phyloP scores from a whole-genome alignment of 2,113 vertebrate genomes.

The Muntiacus muntjak region DNA sequence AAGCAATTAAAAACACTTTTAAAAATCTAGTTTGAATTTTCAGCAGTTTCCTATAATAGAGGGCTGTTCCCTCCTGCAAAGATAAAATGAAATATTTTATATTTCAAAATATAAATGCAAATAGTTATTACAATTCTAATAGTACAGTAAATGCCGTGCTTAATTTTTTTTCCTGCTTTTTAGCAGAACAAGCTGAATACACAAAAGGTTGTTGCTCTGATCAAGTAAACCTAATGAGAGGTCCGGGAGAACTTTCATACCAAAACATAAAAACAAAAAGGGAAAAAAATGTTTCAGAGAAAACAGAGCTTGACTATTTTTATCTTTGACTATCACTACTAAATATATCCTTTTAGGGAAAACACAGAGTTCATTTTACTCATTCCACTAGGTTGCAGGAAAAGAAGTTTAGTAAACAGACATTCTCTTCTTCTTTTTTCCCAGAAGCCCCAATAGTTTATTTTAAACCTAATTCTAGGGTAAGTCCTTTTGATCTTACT shows the following conservation, averaged over 20 bases:
- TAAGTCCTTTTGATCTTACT: constrained; percentile 59
- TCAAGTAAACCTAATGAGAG: constrained; percentile 27
- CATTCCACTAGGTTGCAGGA: constrained; percentile 25
- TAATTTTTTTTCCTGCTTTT: background rate
- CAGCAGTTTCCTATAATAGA: background rate
- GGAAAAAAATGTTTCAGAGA: background rate
- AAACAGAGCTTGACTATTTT: constrained; percentile 41
- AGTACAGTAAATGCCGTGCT: background rate
- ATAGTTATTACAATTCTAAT: background rate
- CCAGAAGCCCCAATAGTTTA: constrained; percentile 48
- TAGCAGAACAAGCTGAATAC: background rate
- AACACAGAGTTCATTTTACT: constrained; percentile 30
- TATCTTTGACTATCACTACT: constrained; percentile 42
- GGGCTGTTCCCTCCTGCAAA: background rate
- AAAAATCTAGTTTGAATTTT: background rate
- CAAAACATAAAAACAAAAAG: background rate
- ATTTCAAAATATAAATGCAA: constrained; percentile 32
- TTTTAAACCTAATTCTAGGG: constrained; percentile 67
- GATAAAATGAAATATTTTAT: background rate
- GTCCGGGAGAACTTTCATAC: background rate
- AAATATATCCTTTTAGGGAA: constrained; percentile 32
- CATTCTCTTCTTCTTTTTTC: constrained; percentile 19
- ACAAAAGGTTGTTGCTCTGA: background rate
- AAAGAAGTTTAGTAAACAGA: constrained; percentile 47
- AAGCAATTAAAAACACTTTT: background rate